These are phyloP conservation scores for Clamator glandarius DNA, from an alignment of 2,797 vertebrate species.

Conservation along the genomic window DNA sequence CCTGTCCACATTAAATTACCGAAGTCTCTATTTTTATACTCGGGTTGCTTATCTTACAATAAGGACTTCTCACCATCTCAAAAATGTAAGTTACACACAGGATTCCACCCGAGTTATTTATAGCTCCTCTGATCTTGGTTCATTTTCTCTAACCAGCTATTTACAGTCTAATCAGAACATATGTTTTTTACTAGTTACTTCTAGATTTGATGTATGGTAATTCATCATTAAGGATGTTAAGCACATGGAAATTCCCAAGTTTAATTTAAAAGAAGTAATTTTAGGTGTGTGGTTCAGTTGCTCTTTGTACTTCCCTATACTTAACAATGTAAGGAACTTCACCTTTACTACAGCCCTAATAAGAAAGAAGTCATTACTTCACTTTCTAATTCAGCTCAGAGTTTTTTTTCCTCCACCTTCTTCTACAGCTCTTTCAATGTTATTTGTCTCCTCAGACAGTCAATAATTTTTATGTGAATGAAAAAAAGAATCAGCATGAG, in stretches of 20 bases:
- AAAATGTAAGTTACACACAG: neutral
- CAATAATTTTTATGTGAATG: neutral
- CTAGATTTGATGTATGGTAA: neutral
- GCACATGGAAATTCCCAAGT: neutral
- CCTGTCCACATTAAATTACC: neutral
- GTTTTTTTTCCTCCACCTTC: neutral
- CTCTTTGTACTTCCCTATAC: neutral
- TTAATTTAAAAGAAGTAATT: neutral
- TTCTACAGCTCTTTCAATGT: neutral
- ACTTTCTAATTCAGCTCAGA: neutral
- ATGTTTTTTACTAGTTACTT: neutral
- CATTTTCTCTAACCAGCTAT: neutral
- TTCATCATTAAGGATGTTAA: neutral
- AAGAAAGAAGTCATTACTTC: neutral
- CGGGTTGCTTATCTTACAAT: neutral
- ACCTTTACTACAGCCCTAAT: neutral
- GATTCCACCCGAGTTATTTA: neutral
- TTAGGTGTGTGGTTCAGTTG: neutral
- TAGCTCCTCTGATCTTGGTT: neutral
- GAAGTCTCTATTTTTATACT: neutral
- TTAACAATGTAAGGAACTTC: neutral
- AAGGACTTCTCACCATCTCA: neutral
- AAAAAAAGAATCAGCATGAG: neutral
- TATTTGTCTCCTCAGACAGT: neutral
- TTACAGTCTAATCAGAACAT: neutral